Base-by-base conservation (phyloP, 2,888 invertebrate genomes). In the Dryomyza anilis region DNA sequence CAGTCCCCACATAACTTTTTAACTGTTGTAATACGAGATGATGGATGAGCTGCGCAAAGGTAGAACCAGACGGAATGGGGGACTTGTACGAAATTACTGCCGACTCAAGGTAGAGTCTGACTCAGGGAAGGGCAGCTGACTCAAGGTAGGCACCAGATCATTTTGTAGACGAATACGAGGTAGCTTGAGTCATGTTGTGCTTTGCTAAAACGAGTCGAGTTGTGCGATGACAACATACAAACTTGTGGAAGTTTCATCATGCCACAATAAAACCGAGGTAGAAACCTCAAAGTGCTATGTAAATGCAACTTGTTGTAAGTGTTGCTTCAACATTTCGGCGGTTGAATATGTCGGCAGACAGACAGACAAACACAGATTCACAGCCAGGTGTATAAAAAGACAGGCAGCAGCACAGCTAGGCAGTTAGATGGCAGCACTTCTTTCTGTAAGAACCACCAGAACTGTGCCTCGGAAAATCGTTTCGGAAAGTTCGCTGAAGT, bases 41-140 rank as follows among this genome's bases (percentile, higher is more conserved):
- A 77, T 77, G 74, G 74, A 78, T 77, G 78, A 72, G 75, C 60
- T 50, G 29, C 21, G 59, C 10, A 55, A 12, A 3, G 33, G 16
- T 55, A 36, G 23, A 19, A n/a, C 43, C 50, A 50, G 25, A 50
- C n/a, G n/a, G n/a, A n/a, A n/a, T 10, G 50, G n/a, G 23, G 27
- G 16, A 33, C 21, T 10, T 4, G 23, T 21, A 10, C 14, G 36
- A 55, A 55, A 23, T 29, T 19, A 33, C 33, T 53, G 2, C 29
- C 14, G n/a, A n/a, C n/a, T n/a, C n/a, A n/a, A n/a, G n/a, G n/a
- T n/a, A n/a, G n/a, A n/a, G n/a, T n/a, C n/a, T n/a, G n/a, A n/a
- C n/a, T n/a, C n/a, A n/a, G n/a, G n/a, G n/a, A n/a, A n/a, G n/a
- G n/a, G n/a, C n/a, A n/a, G n/a, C n/a, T n/a, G n/a, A n/a, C n/a